Percentiles rank a stretch among this genome's conserved stretches.
These are phyloP conservation scores for Sebastes schlegelii DNA, from an alignment of 2,113 vertebrate species.

Conservation along the genomic window DNA sequence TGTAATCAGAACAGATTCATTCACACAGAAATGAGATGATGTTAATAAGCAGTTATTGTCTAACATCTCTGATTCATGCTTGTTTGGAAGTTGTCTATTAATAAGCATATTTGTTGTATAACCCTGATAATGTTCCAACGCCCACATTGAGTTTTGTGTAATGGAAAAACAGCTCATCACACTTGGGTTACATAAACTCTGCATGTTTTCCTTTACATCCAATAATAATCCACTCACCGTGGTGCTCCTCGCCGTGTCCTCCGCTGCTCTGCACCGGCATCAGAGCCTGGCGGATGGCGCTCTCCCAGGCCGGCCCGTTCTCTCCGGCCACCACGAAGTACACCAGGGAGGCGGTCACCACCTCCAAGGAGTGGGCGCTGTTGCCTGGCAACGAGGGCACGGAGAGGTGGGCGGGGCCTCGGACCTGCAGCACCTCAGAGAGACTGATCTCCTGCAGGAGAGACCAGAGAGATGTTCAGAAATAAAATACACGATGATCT, in stretches of 20 bases:
- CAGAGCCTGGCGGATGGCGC: constrained; percentile 77
- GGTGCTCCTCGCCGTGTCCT: neutral
- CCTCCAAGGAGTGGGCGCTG: constrained; percentile 74
- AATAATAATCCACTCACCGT: constrained; percentile 28
- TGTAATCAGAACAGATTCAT: constrained; percentile 46
- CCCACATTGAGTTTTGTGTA: neutral
- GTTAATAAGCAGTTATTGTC: neutral
- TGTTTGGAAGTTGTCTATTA: neutral
- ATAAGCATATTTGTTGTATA: neutral
- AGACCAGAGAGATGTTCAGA: neutral
- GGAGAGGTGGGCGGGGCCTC: constrained; percentile 65
- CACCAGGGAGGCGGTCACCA: constrained; percentile 76
- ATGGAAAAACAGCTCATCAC: too few relatives aligned
- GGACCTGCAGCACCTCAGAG: constrained; percentile 81
- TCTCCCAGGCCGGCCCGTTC: constrained; percentile 73
- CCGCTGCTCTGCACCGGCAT: constrained; percentile 77
- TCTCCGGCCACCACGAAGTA: constrained; percentile 72
- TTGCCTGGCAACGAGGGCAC: constrained; percentile 29
- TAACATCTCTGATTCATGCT: neutral
- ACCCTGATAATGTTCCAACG: neutral
- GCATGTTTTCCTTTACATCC: too few relatives aligned
- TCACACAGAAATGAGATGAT: neutral
- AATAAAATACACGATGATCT: too few relatives aligned
- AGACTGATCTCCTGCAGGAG: constrained; percentile 78
- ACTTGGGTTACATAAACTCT: too few relatives aligned